Percentiles rank a stretch among this genome's conserved stretches.
Evolutionary conservation across 2,113 vertebrate genomes (phyloP).

Genomic region (Bucco capensis): DNA sequence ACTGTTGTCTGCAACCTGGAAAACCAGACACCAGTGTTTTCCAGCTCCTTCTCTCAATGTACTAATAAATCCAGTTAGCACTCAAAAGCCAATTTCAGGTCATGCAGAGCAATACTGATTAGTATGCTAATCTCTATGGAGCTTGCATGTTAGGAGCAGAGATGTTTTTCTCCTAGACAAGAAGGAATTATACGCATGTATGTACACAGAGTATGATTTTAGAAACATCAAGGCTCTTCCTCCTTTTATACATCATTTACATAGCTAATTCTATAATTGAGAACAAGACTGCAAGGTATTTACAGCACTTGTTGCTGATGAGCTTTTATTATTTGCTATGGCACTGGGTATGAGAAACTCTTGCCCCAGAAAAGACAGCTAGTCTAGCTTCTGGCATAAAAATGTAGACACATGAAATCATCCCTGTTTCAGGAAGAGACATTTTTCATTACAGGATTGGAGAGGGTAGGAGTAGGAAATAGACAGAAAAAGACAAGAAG

Average conservation of each 20-base stretch:
- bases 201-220: neutral
- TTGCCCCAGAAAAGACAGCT: neutral
- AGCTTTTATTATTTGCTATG: neutral
- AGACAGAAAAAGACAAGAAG: neutral
- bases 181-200: neutral
- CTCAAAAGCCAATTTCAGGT: conserved; percentile 36
- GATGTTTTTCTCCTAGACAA: conserved; percentile 6
- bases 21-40: neutral
- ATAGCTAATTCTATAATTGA: conserved; percentile 52
- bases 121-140: conserved; percentile 38
- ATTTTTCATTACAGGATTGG: neutral
- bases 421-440: neutral
- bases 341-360: neutral
- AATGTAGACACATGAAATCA: neutral
- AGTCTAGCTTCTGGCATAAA: neutral
- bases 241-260: conserved; percentile 40
- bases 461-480: too few species aligned
- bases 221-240: conserved; percentile 16
- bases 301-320: conserved; percentile 9
- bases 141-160: neutral
- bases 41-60: neutral
- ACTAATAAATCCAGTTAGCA: conserved; percentile 27
- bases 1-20: neutral
- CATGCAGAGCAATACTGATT: conserved; percentile 13
- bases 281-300: conserved; percentile 30